phyloP scores from a whole-genome alignment of 2,113 vertebrate genomes.

The Malurus elegans region DNA sequence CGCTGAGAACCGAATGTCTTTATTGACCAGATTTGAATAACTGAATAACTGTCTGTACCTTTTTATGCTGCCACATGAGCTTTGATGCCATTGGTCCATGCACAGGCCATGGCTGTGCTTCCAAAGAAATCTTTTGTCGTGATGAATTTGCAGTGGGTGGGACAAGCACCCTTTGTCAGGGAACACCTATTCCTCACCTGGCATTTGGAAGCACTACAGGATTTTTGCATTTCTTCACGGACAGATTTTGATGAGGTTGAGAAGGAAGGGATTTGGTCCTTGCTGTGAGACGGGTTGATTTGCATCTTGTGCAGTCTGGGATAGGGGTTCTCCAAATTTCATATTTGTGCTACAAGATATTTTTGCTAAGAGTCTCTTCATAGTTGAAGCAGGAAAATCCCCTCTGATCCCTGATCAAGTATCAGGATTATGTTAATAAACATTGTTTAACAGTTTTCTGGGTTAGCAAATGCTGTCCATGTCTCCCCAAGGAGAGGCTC shows the following conservation, averaged over 20 bases:
- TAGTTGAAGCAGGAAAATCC: not conserved
- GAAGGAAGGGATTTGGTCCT: not conserved
- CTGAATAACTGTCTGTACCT: not conserved
- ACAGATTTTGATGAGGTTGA: not conserved
- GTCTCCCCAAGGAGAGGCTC: not conserved
- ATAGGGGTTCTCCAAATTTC: not conserved
- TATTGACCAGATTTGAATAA: not conserved
- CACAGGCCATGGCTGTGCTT: not conserved
- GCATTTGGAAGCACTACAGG: not conserved
- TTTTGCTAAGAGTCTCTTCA: not conserved
- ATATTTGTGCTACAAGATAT: not conserved
- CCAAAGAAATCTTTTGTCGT: not conserved
- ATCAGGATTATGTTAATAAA: not conserved
- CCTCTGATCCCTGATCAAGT: not conserved
- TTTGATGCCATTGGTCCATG: accelerated
- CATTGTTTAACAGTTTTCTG: not conserved
- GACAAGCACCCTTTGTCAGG: too few relatives aligned
- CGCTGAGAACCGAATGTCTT: not conserved
- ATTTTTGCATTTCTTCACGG: not conserved
- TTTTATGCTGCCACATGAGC: accelerated
- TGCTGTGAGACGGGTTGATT: not conserved
- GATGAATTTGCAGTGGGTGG: not conserved
- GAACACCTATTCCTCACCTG: not conserved
- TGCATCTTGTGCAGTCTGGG: not conserved
- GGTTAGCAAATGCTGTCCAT: not conserved